Conservation (phyloP, 2,113 vertebrate genomes). For the Catharus minimus region DNA sequence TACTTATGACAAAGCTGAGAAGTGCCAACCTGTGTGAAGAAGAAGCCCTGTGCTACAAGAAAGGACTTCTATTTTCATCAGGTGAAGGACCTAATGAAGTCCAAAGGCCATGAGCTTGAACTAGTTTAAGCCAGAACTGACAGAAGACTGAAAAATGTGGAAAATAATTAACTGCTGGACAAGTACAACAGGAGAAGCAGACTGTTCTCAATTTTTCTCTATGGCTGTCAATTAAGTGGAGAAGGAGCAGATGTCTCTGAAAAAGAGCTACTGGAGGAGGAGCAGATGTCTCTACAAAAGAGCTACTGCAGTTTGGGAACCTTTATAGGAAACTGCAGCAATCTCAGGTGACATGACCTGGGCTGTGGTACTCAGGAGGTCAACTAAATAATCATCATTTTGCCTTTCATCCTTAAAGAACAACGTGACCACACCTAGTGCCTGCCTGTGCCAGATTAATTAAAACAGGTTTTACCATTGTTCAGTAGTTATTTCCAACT, state of each 20-base stretch:
- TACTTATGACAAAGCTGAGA: neutral
- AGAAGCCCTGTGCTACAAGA: neutral
- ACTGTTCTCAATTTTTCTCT: neutral
- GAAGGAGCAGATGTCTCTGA: neutral
- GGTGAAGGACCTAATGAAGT: neutral
- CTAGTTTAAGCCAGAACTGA: neutral
- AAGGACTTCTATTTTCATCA: neutral
- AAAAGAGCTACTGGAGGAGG: neutral
- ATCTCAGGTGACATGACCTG: neutral
- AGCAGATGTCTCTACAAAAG: neutral
- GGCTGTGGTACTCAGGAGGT: neutral
- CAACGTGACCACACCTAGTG: fast-evolving
- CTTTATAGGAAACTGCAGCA: neutral
- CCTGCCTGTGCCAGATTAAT: neutral
- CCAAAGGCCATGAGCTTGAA: neutral
- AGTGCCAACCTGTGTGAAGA: neutral
- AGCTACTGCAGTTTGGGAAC: neutral
- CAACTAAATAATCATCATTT: neutral
- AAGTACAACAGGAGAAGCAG: neutral
- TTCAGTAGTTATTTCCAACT: neutral
- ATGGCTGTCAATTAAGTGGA: neutral
- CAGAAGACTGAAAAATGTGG: neutral
- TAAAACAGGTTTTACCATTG: neutral
- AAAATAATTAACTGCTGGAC: neutral
- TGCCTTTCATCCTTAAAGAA: neutral